These are phyloP conservation scores for Sesia bembeciformis DNA, from an alignment of 2,888 invertebrate species.

Conservation along the genomic window DNA sequence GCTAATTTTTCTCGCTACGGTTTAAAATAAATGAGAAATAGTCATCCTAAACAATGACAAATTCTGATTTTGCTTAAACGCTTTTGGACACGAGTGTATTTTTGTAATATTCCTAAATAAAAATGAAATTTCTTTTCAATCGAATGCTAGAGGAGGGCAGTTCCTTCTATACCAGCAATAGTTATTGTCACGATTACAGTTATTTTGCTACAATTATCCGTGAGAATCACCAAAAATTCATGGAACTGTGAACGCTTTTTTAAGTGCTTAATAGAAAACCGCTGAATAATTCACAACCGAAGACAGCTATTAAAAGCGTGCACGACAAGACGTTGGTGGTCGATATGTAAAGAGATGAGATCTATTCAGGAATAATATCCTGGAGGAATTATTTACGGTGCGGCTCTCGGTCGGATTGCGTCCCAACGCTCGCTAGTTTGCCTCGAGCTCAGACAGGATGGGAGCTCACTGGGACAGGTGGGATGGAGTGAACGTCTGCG, in stretches of 20 bases:
- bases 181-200: too few relatives aligned
- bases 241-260: slow-evolving; percentile 21
- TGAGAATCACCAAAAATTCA: too few relatives aligned
- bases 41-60: too few relatives aligned
- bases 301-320: slow-evolving; percentile 58
- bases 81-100: too few relatives aligned
- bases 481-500: slow-evolving; percentile 53
- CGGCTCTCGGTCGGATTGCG: slow-evolving; percentile 41
- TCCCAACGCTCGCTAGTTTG: slow-evolving; percentile 35
- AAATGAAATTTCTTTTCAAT: too few relatives aligned
- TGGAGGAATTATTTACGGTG: slow-evolving; percentile 40
- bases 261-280: slow-evolving; percentile 31
- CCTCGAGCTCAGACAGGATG: slow-evolving; percentile 38
- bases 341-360: slow-evolving; percentile 61
- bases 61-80: too few relatives aligned
- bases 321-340: slow-evolving; percentile 48
- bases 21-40: too few relatives aligned
- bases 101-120: too few relatives aligned
- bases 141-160: too few relatives aligned
- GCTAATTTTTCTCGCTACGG: too few relatives aligned
- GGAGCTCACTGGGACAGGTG: slow-evolving; percentile 28
- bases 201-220: too few relatives aligned
- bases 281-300: slow-evolving; percentile 60
- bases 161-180: too few relatives aligned
- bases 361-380: slow-evolving; percentile 58